Base-by-base conservation (phyloP, 2,113 vertebrate species). In the Thermophis baileyi region DNA sequence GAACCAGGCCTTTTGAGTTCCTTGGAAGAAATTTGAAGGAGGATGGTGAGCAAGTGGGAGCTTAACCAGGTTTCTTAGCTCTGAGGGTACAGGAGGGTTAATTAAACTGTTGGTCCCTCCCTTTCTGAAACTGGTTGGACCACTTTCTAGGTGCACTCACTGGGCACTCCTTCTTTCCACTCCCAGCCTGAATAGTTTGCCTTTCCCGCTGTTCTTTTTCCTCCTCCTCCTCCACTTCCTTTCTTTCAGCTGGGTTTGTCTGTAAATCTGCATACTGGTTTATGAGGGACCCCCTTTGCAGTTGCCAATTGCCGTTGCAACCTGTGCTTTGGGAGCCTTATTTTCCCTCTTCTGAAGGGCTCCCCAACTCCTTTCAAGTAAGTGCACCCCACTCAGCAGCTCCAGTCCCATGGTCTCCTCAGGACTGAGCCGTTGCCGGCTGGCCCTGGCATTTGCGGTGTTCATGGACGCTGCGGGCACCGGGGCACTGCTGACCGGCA, bases 381-480 rank as follows among this genome's bases (percentile, higher is more conserved):
- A 81, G 35, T 40, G 18, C 74, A 27, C 6, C 4, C 1, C 6
- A 1, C 3, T 11, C 27, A 14, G 53, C 92, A 0, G 24, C 22
- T 1, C 63, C 74, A 0, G 60, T 35, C 1, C 88, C 54, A 88
- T 90, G 30, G 96, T 97, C 35, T 95, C 97, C 81, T 96, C 97
- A 0, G 98, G 98, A 5, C 55, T 99, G 95, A 97, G 98, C 91
- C 98, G 98, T 92, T 99, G 98, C 95, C 98, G 98, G 47, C 69
- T 97, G 93, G 98, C 98, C 44, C 97, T 99, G 94, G 96, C 97
- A 18, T 98, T 99, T 55, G 98, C 98, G 0, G 96, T 99, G 93
- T 89, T 98, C 44, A 97, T 98, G 98, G 99, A 99, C 93, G 94
- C 98, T 86, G 89, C 98, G 47, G 99, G 98, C 1, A 97, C 98